Evolutionary conservation across 2,888 invertebrate species (phyloP), one percentile per base, ranked within the genome.

Genomic region (Oligia strigilis): DNA sequence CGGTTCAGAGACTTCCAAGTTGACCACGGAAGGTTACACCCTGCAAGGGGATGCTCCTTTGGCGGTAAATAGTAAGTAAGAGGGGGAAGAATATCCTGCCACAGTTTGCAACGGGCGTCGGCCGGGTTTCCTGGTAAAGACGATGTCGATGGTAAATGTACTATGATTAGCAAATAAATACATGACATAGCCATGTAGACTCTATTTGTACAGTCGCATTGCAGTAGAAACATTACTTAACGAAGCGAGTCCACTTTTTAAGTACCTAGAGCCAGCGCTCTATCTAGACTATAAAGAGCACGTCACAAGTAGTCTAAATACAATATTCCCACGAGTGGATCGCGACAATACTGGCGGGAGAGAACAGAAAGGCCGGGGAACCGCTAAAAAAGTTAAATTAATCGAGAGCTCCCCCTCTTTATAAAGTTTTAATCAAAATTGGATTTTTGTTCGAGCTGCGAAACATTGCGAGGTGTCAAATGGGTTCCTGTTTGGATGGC

Each of bases 361-460:
- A 58, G 77, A 87, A 82, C 82, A 86, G 81, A 83, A 86, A 86
- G 78, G 79, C 81, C 80, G 70, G 60, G 78, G 75, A 29, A 82
- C 85, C 87, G 80, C 87, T 84, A 90, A 91, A 92, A 93, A 94
- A 94, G 93, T 94, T 94, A 93, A 93, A 94, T 94, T 93, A 94
- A 94, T 94, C 90, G 91, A 85, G 85, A 81, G 83, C 87, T 83
- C 83, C 88, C 88, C 90, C 88, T 89, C 90, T 88, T 91, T 91
- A 89, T 87, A 89, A 93, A 94, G 92, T 93, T 94, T 94, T 93
- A 92, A 93, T 93, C 93, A 92, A 93, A 93, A 93, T 91, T 93
- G 90, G 84, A 91, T 89, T 92, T 92, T 90, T 87, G 88, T 90
- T 83, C 85, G 86, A 78, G 86, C 85, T 87, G 80, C 83, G 80